phyloP scores from a whole-genome alignment of 2,797 vertebrate genomes.

The Ambastaia sidthimunki region DNA sequence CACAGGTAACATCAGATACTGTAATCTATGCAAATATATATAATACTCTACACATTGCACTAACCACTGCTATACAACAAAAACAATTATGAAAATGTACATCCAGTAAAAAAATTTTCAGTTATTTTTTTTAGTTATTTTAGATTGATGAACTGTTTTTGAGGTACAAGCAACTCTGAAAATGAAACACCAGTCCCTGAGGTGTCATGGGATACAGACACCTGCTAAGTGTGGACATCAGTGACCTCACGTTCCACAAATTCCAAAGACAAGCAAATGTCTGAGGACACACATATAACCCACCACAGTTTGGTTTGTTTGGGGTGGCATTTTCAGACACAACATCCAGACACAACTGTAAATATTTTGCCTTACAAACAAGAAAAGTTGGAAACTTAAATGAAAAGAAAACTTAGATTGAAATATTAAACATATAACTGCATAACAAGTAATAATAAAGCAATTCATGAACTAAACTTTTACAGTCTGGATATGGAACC shows the following conservation, averaged over 20 bases:
- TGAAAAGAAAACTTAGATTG: background rate
- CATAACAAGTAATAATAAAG: background rate
- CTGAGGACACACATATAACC: conserved; percentile 62
- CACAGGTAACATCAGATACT: too few species aligned
- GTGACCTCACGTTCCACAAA: conserved; percentile 67
- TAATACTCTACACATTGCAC: too few species aligned
- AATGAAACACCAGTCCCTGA: background rate
- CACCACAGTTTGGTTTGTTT: conserved; percentile 62
- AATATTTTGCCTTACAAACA: background rate
- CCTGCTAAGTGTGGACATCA: conserved; percentile 66
- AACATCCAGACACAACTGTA: conserved; percentile 41
- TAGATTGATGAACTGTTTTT: background rate
- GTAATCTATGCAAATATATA: too few species aligned
- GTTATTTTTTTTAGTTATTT: background rate
- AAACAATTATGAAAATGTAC: background rate
- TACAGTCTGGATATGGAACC: background rate
- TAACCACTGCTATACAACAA: background rate
- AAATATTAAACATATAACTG: too few species aligned
- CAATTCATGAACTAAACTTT: background rate
- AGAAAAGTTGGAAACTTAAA: background rate
- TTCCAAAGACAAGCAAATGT: conserved; percentile 67
- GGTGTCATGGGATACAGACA: conserved; percentile 8
- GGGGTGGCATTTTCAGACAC: conserved; percentile 21
- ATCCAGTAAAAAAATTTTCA: too few species aligned
- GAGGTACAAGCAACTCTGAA: background rate